Conservation (phyloP, 2,888 invertebrate species). For the Eustalomyia histrio region DNA sequence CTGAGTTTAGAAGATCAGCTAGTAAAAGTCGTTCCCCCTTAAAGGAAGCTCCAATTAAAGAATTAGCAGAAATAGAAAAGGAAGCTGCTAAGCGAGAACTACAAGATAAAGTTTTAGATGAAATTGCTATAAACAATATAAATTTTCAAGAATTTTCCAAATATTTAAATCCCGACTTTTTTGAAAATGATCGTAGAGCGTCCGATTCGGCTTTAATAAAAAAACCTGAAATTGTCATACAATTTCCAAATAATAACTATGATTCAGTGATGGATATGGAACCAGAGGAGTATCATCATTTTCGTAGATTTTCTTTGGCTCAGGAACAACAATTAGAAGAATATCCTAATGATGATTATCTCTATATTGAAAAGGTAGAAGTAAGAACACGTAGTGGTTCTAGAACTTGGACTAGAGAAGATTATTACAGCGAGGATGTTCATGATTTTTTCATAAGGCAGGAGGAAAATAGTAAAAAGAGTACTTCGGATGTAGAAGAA, state of each 20-base stretch:
- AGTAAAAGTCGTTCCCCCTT: conserved; percentile 76
- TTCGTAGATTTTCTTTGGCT: conserved; percentile 75
- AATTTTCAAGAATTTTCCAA: conserved; percentile 75
- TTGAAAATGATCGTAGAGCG: conserved; percentile 76
- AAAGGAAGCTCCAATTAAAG: conserved; percentile 59
- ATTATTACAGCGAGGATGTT: conserved; percentile 71
- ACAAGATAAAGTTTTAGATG: conserved; percentile 73
- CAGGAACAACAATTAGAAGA: conserved; percentile 76
- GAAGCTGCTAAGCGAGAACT: conserved; percentile 70
- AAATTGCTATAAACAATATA: conserved; percentile 71
- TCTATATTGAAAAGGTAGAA: conserved; percentile 74
- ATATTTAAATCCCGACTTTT: conserved; percentile 71
- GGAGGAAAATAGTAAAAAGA: neutral
- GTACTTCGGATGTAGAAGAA: conserved; percentile 3
- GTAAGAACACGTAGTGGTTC: conserved; percentile 73
- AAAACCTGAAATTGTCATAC: conserved; percentile 70
- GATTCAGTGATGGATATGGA: conserved; percentile 70
- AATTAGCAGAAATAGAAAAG: conserved; percentile 69
- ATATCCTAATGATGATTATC: conserved; percentile 75
- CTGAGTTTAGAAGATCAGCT: conserved; percentile 75
- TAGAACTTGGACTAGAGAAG: conserved; percentile 73
- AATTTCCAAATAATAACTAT: conserved; percentile 68
- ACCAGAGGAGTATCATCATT: conserved; percentile 78
- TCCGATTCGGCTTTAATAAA: conserved; percentile 76
- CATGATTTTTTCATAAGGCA: conserved; percentile 37